phyloP scores from a whole-genome alignment of 1,140 invertebrate genomes.

The Euwallacea fornicatus region DNA sequence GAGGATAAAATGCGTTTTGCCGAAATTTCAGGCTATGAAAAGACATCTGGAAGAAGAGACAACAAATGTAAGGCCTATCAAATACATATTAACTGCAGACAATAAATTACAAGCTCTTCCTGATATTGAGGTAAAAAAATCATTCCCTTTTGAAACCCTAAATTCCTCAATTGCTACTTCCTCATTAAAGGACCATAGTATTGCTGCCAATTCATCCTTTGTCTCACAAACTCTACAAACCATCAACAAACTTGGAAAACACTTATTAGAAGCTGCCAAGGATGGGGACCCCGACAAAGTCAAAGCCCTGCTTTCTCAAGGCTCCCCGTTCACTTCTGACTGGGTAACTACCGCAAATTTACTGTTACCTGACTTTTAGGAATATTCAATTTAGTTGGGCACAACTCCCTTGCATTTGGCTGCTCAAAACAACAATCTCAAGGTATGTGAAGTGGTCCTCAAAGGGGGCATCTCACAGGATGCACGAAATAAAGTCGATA shows the following conservation, averaged over 20 bases:
- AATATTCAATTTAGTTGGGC: constrained; percentile 65
- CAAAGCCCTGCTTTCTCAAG: constrained; percentile 73
- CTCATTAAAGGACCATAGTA: too few relatives aligned
- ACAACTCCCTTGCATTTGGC: constrained; percentile 88
- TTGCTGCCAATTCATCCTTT: background rate
- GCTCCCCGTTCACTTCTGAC: constrained; percentile 87
- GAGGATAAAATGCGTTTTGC: background rate
- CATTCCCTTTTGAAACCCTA: constrained; percentile 4
- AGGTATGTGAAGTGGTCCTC: constrained; percentile 80
- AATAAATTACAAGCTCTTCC: constrained; percentile 28
- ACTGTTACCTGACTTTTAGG: background rate
- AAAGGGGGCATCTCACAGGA: constrained; percentile 84
- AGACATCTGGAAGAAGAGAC: constrained; percentile 35
- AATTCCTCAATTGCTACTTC: background rate
- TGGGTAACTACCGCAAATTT: constrained; percentile 66
- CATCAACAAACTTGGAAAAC: constrained; percentile 73
- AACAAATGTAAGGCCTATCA: constrained; percentile 12
- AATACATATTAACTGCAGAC: constrained; percentile 38
- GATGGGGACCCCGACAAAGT: constrained; percentile 78
- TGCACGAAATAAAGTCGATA: constrained; percentile 88
- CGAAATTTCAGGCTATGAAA: constrained; percentile 48
- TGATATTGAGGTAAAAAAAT: constrained; percentile 12
- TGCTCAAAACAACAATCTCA: constrained; percentile 78
- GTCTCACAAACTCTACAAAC: constrained; percentile 4
- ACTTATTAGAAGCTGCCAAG: constrained; percentile 75